phyloP scores from a whole-genome alignment of 2,113 vertebrate genomes.

The Mirza zaza region DNA sequence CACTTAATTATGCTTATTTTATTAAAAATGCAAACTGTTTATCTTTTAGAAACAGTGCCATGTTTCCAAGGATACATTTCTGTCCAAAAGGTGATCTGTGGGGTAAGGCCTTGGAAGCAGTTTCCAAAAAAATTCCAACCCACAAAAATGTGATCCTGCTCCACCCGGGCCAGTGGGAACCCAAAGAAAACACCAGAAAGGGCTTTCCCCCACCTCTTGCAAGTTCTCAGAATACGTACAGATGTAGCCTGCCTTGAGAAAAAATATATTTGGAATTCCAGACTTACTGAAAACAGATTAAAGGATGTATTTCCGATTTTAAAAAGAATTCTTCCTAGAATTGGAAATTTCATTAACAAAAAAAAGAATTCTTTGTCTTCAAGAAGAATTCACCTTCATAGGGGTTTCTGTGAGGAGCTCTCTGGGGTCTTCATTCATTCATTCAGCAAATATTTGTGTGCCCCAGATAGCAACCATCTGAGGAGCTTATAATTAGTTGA shows the following conservation, averaged over 20 bases:
- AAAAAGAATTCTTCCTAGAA: not conserved
- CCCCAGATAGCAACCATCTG: not conserved
- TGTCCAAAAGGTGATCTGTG: not conserved
- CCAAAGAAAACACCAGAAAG: not conserved
- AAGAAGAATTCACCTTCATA: not conserved
- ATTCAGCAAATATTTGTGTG: not conserved
- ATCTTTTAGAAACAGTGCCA: conserved; percentile 24
- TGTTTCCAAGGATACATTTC: not conserved
- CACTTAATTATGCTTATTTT: not conserved
- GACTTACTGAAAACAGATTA: not conserved
- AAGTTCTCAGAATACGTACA: not conserved
- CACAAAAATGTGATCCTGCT: not conserved
- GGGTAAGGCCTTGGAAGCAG: not conserved
- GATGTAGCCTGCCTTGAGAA: not conserved
- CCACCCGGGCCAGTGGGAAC: not conserved
- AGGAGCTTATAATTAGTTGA: not conserved
- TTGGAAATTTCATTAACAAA: too few relatives aligned
- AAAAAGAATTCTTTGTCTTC: not conserved
- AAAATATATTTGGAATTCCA: not conserved
- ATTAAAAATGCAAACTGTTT: not conserved
- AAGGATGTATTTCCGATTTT: not conserved
- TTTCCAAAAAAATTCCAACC: not conserved
- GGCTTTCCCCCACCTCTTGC: not conserved
- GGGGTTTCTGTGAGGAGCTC: not conserved
- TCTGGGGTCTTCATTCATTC: not conserved